Base-by-base conservation (phyloP, 2,797 vertebrate genomes). In the Nasua narica region DNA sequence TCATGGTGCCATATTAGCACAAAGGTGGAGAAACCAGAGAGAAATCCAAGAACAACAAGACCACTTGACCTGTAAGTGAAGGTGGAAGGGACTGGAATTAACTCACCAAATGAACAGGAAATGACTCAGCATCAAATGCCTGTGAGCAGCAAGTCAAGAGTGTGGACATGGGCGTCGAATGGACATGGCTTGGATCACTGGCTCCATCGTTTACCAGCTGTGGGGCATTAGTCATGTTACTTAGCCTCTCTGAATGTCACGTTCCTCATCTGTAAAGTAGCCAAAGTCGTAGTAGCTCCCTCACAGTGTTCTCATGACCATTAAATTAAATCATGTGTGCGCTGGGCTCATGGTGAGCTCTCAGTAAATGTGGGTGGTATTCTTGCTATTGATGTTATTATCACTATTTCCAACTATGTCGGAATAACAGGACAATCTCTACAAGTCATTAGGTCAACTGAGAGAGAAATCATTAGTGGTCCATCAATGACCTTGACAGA, bases 41-140 rank as follows among this genome's bases (percentile, higher is more conserved):
- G 35, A 29, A 60, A 29, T 52, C 96, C 96, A 96, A 97, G 84
- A 95, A 46, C 83, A 97, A 79, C 94, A 96, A n/a, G 67, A 60
- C 54, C 91, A 43, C 40, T 91, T 87, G 96, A 94, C 90, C 86
- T 77, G 14, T 14, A 60, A 87, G 81, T 40, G 79, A 96, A 91
- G 69, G 84, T 77, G 91, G 92, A 96, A 88, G 72, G 82, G 65
- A 32, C 23, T 3, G n/a, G 90, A 23, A 82, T 81, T 90, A 74
- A 79, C 65, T 48, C 58, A 13, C 90, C 84, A 50, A 52, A 40
- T 27, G 81, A 52, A 62, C 92, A 74, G 95, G 92, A 93, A 92
- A 27, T 90, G 93, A 93, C 48, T 97, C 96, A 78, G 76, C 43
- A 85, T 27, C 72, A 11, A 52, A 13, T 2, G 60, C 86, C 77